Percentiles rank a stretch among this genome's conserved stretches.
Evolutionary conservation across 2,113 vertebrate genomes (phyloP).

Genomic region (Halichoeres trimaculatus): DNA sequence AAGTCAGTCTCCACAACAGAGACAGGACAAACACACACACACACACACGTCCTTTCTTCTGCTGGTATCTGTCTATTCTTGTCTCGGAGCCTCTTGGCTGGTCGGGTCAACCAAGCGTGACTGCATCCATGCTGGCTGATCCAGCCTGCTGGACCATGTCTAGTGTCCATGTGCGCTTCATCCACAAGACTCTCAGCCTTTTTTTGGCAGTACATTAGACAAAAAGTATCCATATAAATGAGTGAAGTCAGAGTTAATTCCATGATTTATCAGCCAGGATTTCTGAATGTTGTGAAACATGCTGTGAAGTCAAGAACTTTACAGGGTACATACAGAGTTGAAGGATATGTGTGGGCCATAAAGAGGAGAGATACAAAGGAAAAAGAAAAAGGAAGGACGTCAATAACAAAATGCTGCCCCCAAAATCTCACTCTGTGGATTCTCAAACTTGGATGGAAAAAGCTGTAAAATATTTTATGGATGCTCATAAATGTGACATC

Average conservation of each 20-base stretch:
- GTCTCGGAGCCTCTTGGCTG: conserved; percentile 55
- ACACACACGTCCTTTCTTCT: conserved; percentile 31
- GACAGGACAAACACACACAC: conserved; percentile 39
- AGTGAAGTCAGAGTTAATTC: background rate
- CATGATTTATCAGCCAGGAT: too few relatives aligned
- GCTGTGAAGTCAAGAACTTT: background rate
- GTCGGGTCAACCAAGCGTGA: conserved; percentile 63
- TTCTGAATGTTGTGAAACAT: background rate
- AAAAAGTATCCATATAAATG: background rate
- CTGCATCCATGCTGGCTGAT: conserved; percentile 62
- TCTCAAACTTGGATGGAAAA: conserved; percentile 77
- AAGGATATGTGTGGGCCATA: background rate
- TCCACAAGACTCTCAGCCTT: conserved; percentile 30
- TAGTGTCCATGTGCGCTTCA: conserved; percentile 40
- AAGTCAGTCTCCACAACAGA: conserved; percentile 73
- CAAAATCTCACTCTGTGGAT: conserved; percentile 16
- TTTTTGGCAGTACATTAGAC: background rate
- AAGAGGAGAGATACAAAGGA: conserved; percentile 28
- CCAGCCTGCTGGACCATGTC: conserved; percentile 65
- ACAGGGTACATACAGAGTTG: conserved; percentile 1
- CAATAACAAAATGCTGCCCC: conserved; percentile 12
- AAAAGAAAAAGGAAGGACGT: conserved; percentile 36
- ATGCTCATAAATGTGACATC: conserved; percentile 88
- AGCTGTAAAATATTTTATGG: conserved; percentile 83
- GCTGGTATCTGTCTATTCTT: conserved; percentile 61